Conservation (phyloP, 2,113 vertebrate species). For the Strix uralensis region DNA sequence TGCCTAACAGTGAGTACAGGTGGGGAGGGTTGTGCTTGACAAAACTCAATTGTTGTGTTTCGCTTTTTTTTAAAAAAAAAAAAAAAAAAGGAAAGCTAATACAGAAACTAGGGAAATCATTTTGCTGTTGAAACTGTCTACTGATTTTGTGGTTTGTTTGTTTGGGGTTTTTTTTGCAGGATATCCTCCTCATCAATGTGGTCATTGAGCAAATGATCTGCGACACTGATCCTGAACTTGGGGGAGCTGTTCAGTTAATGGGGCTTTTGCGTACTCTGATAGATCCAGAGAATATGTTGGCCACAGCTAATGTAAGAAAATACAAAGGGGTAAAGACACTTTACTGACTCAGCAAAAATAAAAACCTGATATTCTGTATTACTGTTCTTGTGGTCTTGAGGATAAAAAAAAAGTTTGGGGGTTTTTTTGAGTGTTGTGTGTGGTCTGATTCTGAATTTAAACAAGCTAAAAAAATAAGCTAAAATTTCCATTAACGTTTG, state of each 20-base stretch:
- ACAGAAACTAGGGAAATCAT: not conserved
- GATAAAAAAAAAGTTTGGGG: not conserved
- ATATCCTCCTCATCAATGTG: conserved; percentile 98
- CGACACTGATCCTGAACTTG: conserved; percentile 95
- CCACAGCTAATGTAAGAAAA: conserved; percentile 91
- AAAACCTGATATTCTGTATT: not conserved
- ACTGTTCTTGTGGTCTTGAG: not conserved
- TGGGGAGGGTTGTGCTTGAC: not conserved
- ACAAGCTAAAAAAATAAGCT: not conserved
- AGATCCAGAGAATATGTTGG: conserved; percentile 98
- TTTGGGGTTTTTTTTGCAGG: conserved; percentile 70
- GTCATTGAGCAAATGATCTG: conserved; percentile 99
- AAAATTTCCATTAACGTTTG: not conserved
- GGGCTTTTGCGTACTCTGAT: conserved; percentile 95
- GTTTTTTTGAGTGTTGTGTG: not conserved
- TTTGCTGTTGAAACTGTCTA: not conserved
- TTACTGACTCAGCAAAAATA: not conserved
- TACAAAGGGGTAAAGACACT: conserved; percentile 41
- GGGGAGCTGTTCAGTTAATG: conserved; percentile 97
- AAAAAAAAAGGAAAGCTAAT: not conserved
- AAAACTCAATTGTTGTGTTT: not conserved
- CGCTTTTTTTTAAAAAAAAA: not conserved
- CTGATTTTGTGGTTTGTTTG: not conserved
- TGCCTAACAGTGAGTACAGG: not conserved
- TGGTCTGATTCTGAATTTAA: not conserved